phyloP scores from a whole-genome alignment of 2,888 invertebrate species.

The Drosophila mimica region DNA sequence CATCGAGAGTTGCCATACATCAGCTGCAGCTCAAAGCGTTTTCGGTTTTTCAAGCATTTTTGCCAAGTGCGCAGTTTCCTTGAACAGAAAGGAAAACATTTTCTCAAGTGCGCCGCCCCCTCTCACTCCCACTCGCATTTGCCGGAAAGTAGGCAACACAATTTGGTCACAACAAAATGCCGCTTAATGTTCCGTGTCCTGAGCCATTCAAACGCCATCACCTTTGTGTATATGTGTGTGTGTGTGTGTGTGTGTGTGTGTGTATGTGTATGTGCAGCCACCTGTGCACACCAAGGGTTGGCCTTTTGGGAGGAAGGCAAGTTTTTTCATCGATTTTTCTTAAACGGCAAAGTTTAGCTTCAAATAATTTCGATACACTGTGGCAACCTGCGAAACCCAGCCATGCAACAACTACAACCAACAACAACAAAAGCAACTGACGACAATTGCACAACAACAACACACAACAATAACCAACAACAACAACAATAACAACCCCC shows the following conservation, averaged over 20 bases:
- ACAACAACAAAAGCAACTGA: constrained; percentile 32
- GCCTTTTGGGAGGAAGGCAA: background rate
- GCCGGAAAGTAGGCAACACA: constrained; percentile 59
- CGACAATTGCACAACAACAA: constrained; percentile 55
- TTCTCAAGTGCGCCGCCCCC: constrained; percentile 32
- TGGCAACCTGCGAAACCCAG: constrained; percentile 47
- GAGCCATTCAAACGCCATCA: constrained; percentile 26
- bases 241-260: constrained; percentile 3
- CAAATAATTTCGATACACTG: constrained; percentile 36
- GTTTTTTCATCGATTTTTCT: constrained; percentile 70
- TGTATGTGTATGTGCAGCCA: constrained; percentile 37
- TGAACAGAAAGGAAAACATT: constrained; percentile 34
- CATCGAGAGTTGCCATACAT: constrained; percentile 17
- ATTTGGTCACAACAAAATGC: constrained; percentile 74
- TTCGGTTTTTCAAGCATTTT: constrained; percentile 26
- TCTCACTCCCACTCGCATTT: background rate
- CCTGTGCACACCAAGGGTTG: constrained; percentile 56
- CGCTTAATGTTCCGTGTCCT: constrained; percentile 75
- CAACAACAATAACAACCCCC: constrained; percentile 51
- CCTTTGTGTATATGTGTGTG: constrained; percentile 7
- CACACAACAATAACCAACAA: constrained; percentile 35
- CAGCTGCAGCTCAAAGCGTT: constrained; percentile 42
- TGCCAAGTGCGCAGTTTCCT: constrained; percentile 61
- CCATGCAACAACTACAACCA: constrained; percentile 64
- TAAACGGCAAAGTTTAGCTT: constrained; percentile 58